Evolutionary conservation across 1,140 invertebrate species (phyloP).

Genomic region (Orchestia grillus): DNA sequence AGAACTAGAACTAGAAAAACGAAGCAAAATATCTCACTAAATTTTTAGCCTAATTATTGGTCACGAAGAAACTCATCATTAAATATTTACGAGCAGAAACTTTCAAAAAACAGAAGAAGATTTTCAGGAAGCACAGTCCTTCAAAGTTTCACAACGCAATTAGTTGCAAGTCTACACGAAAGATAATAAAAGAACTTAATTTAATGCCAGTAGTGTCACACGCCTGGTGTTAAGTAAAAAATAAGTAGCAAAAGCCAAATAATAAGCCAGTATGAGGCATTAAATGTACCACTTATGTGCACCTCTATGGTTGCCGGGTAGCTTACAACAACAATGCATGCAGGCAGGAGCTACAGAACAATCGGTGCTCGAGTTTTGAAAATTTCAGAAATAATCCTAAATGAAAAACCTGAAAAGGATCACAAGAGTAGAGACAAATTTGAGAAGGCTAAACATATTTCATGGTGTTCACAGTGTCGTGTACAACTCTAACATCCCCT

Average conservation of each 20-base stretch:
- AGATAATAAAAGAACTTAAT: background rate
- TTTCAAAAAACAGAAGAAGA: background rate
- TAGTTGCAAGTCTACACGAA: background rate
- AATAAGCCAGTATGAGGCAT: background rate
- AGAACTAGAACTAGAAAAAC: background rate
- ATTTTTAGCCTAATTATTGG: background rate
- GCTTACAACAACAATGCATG: background rate
- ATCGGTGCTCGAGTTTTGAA: background rate
- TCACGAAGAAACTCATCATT: background rate
- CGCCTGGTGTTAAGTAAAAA: background rate
- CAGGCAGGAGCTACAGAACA: background rate
- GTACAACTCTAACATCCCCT: background rate
- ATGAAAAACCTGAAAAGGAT: background rate
- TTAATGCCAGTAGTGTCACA: background rate
- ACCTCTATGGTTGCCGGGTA: background rate
- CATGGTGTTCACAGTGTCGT: background rate
- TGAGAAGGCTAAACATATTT: background rate
- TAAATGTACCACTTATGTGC: background rate
- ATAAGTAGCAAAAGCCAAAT: background rate
- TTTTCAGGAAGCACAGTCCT: background rate
- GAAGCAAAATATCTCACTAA: background rate
- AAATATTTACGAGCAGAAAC: background rate
- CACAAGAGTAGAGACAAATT: background rate
- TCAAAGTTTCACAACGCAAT: background rate
- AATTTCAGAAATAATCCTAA: background rate